Evolutionary conservation across 2,797 vertebrate species (phyloP), one percentile per base, ranked within the genome.

Genomic region (Acanthurus tractus): DNA sequence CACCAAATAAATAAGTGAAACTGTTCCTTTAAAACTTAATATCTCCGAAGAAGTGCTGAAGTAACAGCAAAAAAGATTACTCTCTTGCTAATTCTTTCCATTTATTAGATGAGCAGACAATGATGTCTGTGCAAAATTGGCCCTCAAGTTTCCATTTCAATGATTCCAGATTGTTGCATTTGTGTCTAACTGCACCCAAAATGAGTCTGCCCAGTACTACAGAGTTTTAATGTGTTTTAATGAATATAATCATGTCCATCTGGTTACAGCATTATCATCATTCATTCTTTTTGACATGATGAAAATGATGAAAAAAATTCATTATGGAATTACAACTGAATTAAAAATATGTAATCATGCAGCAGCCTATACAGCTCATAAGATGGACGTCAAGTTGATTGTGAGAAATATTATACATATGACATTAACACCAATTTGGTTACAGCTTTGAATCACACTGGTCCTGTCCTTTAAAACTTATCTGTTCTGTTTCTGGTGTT

Each of bases 381-480:
- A 11, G 49, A n/a, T 53, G 23, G 11, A 55, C 23, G 55, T 46
- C 46, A 64, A 42, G 7, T 22, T 53, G 12, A 66, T 38, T 56
- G 44, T 52, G 10, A 55, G 38, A 20, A 38, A 6, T 58, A 18
- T 67, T 29, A 29, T 29, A 29, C 5, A 18, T 61, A 8, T 25
- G 25, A 63, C 14, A 4, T 63, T 18, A 54, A 61, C 15, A 42
- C 2, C n/a, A 49, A 69, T 52, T 36, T 36, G 48, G 2, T 34
- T 45, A 42, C 23, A 29, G 5, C 25, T 29, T 29, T 29, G 25
- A 29, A 29, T 29, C 25, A 29, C 25, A 29, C 25, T 49, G 17
- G 11, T 42, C 1, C 25, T 63, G 13, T 25, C 49, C 14, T 71
- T 44, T 58, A 36, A 75, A 49, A 22, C 20, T 68, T 74, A 54